phyloP scores from a whole-genome alignment of 2,113 vertebrate genomes.

The Girardinichthys multiradiatus region DNA sequence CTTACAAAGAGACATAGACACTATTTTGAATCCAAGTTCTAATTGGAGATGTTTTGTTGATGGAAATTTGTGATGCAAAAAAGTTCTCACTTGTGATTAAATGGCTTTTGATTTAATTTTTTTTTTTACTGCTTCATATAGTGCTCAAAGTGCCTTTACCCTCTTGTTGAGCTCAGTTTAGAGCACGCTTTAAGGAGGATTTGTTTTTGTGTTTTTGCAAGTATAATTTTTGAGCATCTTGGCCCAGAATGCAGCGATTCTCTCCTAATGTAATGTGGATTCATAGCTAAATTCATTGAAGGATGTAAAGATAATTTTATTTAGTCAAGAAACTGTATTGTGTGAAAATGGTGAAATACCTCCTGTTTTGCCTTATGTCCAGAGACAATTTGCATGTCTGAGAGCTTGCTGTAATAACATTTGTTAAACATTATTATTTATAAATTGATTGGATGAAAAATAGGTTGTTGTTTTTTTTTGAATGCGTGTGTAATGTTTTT shows the following conservation, averaged over 20 bases:
- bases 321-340: constrained; percentile 1
- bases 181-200: background rate
- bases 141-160: constrained; percentile 72
- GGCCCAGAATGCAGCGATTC: background rate
- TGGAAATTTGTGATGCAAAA: constrained; percentile 34
- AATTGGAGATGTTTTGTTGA: constrained; percentile 58
- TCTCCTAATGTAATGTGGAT: background rate
- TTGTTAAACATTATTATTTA: constrained; percentile 60
- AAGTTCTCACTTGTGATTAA: constrained; percentile 67
- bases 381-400: constrained; percentile 39
- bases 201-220: constrained; percentile 14
- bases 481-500: constrained; percentile 9
- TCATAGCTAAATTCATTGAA: background rate
- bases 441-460: constrained; percentile 45
- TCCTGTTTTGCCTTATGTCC: constrained; percentile 17
- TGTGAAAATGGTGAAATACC: constrained; percentile 27
- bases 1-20: constrained; percentile 18
- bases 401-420: constrained; percentile 10
- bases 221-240: constrained; percentile 2
- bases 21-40: constrained; percentile 66
- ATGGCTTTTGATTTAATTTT: constrained; percentile 37
- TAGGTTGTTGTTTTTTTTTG: constrained; percentile 13
- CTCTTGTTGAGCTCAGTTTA: constrained; percentile 23
- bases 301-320: background rate
- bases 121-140: constrained; percentile 37